phyloP scores from a whole-genome alignment of 2,888 invertebrate species.

The Phalera bucephala region DNA sequence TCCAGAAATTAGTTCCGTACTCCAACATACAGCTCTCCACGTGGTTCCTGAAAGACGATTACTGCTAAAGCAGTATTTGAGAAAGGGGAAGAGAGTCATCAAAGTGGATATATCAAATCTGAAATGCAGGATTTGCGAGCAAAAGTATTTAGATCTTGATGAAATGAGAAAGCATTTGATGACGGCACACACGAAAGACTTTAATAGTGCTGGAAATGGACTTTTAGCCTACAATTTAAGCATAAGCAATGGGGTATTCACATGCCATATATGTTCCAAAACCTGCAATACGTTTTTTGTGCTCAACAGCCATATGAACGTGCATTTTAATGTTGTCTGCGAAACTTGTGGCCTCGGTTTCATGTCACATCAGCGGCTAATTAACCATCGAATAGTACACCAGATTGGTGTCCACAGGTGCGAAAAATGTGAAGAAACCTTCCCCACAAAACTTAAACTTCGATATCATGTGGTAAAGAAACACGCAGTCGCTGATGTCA shows the following conservation, averaged over 20 bases:
- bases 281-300: constrained; percentile 70
- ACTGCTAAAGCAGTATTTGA: constrained; percentile 62
- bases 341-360: constrained; percentile 74
- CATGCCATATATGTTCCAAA: constrained; percentile 67
- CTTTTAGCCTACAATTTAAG: constrained; percentile 69
- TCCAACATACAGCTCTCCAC: constrained; percentile 57
- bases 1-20: constrained; percentile 62
- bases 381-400: constrained; percentile 68
- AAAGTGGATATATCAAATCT: constrained; percentile 72
- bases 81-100: constrained; percentile 70
- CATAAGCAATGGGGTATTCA: constrained; percentile 50
- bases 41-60: constrained; percentile 50
- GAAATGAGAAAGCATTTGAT: constrained; percentile 62
- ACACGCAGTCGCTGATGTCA: constrained; percentile 61
- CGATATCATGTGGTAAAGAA: constrained; percentile 67
- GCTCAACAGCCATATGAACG: constrained; percentile 73
- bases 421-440: constrained; percentile 63
- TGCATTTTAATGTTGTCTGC: constrained; percentile 70
- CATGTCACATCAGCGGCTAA: constrained; percentile 68
- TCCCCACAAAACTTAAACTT: constrained; percentile 65
- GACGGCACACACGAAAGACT: constrained; percentile 61
- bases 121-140: constrained; percentile 66
- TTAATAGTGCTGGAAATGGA: constrained; percentile 69
- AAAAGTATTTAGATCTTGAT: constrained; percentile 63
- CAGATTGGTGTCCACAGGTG: constrained; percentile 68